Conservation (phyloP, 2,113 vertebrate genomes). For the Potamarius usumacintae region DNA sequence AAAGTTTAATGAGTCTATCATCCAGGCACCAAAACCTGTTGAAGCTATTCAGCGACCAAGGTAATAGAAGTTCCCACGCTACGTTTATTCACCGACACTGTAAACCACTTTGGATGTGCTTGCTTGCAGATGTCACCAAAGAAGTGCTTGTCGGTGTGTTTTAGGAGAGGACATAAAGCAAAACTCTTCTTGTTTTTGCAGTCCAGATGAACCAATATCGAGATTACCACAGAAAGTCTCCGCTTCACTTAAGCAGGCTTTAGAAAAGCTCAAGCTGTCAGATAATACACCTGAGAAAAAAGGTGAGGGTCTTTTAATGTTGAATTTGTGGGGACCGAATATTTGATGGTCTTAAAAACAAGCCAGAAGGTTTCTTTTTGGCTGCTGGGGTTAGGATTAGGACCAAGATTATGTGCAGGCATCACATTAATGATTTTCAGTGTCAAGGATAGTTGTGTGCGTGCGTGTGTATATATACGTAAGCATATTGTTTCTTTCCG, state of each 20-base stretch:
- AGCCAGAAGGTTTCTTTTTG: background rate
- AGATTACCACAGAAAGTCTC: conserved; percentile 87
- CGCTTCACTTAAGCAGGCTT: conserved; percentile 88
- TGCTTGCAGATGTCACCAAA: background rate
- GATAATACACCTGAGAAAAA: conserved; percentile 74
- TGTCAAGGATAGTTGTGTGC: no score
- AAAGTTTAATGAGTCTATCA: conserved; percentile 89
- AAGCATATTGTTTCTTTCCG: background rate
- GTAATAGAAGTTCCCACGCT: conserved; percentile 65
- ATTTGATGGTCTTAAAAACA: background rate
- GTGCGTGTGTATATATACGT: no score
- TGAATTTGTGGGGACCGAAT: background rate
- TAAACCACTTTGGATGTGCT: background rate
- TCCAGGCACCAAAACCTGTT: conserved; percentile 89
- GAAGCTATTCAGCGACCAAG: conserved; percentile 89
- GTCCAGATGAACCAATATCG: conserved; percentile 87
- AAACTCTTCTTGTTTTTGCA: conserved; percentile 54
- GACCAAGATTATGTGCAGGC: background rate
- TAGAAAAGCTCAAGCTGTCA: conserved; percentile 84
- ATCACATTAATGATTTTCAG: background rate
- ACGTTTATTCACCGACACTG: background rate
- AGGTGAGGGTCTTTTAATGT: conserved; percentile 69
- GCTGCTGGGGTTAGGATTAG: background rate
- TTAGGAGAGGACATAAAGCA: background rate
- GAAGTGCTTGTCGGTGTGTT: background rate